phyloP scores from a whole-genome alignment of 2,797 vertebrate species.

The Melanotaenia boesemani region DNA sequence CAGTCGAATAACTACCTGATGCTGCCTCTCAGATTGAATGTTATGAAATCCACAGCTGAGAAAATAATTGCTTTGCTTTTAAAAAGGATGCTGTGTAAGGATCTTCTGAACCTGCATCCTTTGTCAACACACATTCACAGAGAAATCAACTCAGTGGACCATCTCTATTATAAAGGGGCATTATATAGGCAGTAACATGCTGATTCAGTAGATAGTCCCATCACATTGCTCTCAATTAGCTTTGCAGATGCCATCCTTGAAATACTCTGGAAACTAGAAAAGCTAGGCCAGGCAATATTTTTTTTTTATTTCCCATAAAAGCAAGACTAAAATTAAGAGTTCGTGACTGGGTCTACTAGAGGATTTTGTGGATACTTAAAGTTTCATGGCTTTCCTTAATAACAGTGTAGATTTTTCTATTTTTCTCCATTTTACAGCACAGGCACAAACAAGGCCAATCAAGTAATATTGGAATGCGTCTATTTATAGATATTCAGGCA shows the following conservation, averaged over 20 bases:
- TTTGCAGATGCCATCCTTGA: slow-evolving; percentile 45
- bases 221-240: slow-evolving; percentile 54
- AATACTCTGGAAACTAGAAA: slow-evolving; percentile 33
- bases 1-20: neutral
- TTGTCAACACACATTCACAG: slow-evolving; percentile 4
- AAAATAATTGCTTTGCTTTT: slow-evolving; percentile 10
- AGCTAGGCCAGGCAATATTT: slow-evolving; percentile 15
- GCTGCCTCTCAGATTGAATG: neutral
- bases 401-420: neutral
- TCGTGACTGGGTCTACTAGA: slow-evolving; percentile 13
- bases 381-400: slow-evolving; percentile 17
- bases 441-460: neutral
- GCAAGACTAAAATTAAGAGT: slow-evolving; percentile 20
- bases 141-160: slow-evolving; percentile 1
- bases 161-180: slow-evolving; percentile 30
- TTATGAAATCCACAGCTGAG: neutral
- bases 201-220: slow-evolving; percentile 43
- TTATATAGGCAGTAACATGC: slow-evolving; percentile 29
- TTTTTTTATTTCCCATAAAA: slow-evolving; percentile 24
- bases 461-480: too few relatives aligned
- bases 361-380: slow-evolving; percentile 23
- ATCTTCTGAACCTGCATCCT: slow-evolving; percentile 23
- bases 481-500: too few relatives aligned
- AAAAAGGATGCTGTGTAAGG: slow-evolving; percentile 1
- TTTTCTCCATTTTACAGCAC: neutral